Evolutionary conservation across 2,888 invertebrate genomes (phyloP), one percentile per base, ranked within the genome.

Genomic region (Gari tellinella): DNA sequence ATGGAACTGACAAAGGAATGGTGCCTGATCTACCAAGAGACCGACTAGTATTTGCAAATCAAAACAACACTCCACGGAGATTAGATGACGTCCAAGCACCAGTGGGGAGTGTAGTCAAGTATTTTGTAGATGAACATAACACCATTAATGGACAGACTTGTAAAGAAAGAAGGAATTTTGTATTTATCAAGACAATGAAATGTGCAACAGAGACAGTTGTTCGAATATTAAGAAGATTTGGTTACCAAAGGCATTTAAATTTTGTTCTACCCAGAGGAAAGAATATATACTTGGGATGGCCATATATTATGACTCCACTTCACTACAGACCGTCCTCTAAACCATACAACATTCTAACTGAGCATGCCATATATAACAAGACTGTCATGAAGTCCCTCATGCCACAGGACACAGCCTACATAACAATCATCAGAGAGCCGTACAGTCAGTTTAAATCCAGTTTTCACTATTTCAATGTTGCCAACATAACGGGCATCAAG

Each of bases 131-230:
- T 21, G 37, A 49, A 40, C 21, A 46, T 12, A 66, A 78, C 23
- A 70, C 60, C 21, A 52, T 67, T 5, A 48, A 43, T n/a, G 64
- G 53, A 23, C 52, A 62, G 7, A 25, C 21, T 7, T 79, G 79
- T 23, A 1, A 21, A 8, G 84, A 84, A 56, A 81, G 77, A 57
- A 52, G 48, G 19, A 88, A 90, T 70, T 76, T 90, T 62, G 90
- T 89, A 4, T 91, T 90, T 69, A 87, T 91, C 57, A 91, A 91
- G 68, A 86, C 88, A 58, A 90, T 90, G 85, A 91, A 91, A 66
- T 90, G 90, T 83, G 91, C 90, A 1, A 91, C 91, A 15, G 84
- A 88, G 61, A 90, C 91, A 2, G 62, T 91, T 55, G 84, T 81
- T 1, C 82, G 86, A 7, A 82, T 90, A 8, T 76, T 91, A n/a